Evolutionary conservation across 1,140 invertebrate genomes (phyloP), one percentile per base, ranked within the genome.

Genomic region (Andricus grossulariae): DNA sequence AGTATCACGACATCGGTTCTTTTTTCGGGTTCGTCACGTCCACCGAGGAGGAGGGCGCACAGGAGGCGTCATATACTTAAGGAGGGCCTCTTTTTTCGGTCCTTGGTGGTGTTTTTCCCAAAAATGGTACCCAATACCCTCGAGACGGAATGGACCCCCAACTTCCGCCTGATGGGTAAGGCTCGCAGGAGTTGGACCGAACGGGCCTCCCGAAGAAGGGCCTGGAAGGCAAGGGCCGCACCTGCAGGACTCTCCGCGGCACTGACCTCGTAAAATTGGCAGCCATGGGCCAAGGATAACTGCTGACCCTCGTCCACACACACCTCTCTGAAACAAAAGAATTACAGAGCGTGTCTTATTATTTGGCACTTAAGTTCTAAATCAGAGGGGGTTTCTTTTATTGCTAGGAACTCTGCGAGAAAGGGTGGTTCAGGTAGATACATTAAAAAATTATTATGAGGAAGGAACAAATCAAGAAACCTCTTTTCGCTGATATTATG

Each of bases 221-320:
- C 95, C 83, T 97, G 96, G 89, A 97, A 97, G 1, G 95, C 95
- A 66, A 96, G 90, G 51, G 94, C 95, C 0, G 96, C 95, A 25
- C 95, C 95, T 1, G 95, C 94, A 75, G 93, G 94, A 87, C 94
- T 95, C 86, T 97, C 96, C 16, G 96, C 96, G 15, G 96, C 96
- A 72, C 96, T 96, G 75, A 97, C 96, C 90, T 97, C 96, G 88
- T 96, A 97, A 89, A 97, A 97, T 86, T 96, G 96, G 86, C 96
- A 97, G 16, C 95, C 94, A 85, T 94, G 95, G 71, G 95, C 93
- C 71, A 96, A 88, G 0, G 96, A 96, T 51, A 96, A 83, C 86
- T 96, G 95, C 84, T 96, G 95, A 18, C 96, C 96, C 82, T 96
- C 96, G 83, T 96, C 95, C 12, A 96, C 95, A 85, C 94, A 94